Conservation (phyloP, 23 tunicate genomes). For the Corella eumyota region DNA sequence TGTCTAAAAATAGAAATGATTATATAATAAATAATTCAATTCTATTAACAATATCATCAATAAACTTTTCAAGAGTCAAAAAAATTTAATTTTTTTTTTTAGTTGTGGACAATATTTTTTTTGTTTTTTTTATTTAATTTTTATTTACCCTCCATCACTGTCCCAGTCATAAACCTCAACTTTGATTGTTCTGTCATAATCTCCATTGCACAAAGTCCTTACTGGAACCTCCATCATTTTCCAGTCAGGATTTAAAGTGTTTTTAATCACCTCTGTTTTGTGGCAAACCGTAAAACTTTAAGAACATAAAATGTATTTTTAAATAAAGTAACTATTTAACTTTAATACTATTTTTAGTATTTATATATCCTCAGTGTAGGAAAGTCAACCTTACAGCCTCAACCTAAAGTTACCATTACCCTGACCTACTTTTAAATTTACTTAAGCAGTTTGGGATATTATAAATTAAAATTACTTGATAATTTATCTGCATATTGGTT, state of each 20-base stretch:
- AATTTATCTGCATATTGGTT: no score
- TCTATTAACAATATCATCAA: no score
- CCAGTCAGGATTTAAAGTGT: slow-evolving; percentile 80
- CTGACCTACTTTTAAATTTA: no score
- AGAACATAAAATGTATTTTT: neutral
- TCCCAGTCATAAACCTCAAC: slow-evolving; percentile 93
- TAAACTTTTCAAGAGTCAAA: no score
- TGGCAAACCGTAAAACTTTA: slow-evolving; percentile 81
- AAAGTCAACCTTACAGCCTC: no score
- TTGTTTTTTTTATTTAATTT: neutral
- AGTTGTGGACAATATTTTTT: neutral
- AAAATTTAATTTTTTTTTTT: no score
- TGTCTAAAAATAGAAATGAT: slow-evolving; percentile 26
- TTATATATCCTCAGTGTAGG: no score
- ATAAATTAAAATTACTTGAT: no score
- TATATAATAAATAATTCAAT: no score
- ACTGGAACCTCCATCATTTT: slow-evolving; percentile 50
- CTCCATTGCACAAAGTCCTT: slow-evolving; percentile 74
- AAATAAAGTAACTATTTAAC: neutral
- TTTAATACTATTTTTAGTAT: no score
- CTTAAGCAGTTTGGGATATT: no score
- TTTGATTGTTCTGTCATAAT: slow-evolving; percentile 81
- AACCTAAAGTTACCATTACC: no score
- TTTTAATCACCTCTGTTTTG: slow-evolving; percentile 79
- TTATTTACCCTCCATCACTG: slow-evolving; percentile 74